Evolutionary conservation across 2,888 invertebrate species (phyloP).

Genomic region (Campoplex capitator): DNA sequence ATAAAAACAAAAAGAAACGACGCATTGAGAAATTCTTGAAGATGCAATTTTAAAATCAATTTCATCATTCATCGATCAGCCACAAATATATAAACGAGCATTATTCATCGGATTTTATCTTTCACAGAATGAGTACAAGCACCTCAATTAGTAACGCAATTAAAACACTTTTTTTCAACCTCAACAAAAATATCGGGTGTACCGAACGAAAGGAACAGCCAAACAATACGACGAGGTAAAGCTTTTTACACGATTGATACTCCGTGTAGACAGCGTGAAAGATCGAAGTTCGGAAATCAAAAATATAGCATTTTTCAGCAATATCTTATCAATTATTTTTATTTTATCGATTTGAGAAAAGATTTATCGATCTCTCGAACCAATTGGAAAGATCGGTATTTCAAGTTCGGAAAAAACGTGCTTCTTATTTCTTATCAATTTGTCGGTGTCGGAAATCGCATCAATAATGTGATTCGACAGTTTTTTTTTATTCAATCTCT

Average conservation of each 20-base stretch:
- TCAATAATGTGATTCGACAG: background rate
- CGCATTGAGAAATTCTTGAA: background rate
- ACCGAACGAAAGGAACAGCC: too few relatives aligned
- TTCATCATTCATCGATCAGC: background rate
- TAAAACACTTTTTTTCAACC: background rate
- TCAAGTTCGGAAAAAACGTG: constrained; percentile 5
- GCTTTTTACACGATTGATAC: background rate
- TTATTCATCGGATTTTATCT: constrained; percentile 7
- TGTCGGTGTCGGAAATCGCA: constrained; percentile 9
- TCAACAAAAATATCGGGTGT: background rate
- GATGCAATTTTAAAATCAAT: background rate
- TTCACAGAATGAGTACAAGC: background rate
- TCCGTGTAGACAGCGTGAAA: background rate
- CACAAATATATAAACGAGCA: background rate
- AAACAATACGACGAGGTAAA: too few relatives aligned
- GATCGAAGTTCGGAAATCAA: constrained; percentile 49
- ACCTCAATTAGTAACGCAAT: constrained; percentile 1
- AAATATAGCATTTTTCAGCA: background rate
- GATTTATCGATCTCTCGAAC: background rate
- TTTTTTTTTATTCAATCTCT: background rate
- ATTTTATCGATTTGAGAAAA: constrained; percentile 11
- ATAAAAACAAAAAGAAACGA: background rate
- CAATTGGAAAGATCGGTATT: background rate
- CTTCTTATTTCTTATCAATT: background rate
- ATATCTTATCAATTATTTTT: constrained; percentile 22